Conservation (phyloP, 2,888 invertebrate species). For the Pseudanteris insignis region DNA sequence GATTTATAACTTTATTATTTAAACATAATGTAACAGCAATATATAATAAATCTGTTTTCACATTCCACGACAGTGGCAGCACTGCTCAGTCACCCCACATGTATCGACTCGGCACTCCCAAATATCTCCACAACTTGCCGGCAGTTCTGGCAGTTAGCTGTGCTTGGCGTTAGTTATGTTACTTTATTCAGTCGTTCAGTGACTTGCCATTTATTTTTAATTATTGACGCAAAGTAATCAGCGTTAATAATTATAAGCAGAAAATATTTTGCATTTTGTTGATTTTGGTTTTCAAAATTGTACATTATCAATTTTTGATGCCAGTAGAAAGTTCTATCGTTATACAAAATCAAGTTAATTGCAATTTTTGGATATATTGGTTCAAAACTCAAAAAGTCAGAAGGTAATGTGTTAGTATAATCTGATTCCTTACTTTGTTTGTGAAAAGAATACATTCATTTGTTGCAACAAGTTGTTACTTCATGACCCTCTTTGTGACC, state of each 20-base stretch:
- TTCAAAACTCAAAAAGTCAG: neutral
- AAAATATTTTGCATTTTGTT: too few relatives aligned
- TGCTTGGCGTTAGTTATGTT: slow-evolving; percentile 30
- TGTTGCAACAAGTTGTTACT: slow-evolving; percentile 26
- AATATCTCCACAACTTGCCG: slow-evolving; percentile 26
- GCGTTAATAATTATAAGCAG: too few relatives aligned
- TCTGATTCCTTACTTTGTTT: too few relatives aligned
- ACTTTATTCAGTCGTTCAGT: slow-evolving; percentile 18
- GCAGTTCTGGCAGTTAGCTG: slow-evolving; percentile 27
- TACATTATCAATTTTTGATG: too few relatives aligned
- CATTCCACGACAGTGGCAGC: slow-evolving; percentile 20
- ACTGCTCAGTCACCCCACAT: slow-evolving; percentile 20
- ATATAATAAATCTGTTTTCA: too few relatives aligned
- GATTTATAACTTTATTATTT: too few relatives aligned
- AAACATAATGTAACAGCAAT: too few relatives aligned
- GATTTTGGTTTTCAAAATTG: too few relatives aligned
- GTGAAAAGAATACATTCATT: too few relatives aligned
- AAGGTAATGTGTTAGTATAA: slow-evolving; percentile 19
- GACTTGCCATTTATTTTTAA: slow-evolving; percentile 13
- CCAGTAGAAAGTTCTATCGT: slow-evolving; percentile 6
- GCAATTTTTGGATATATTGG: slow-evolving; percentile 1
- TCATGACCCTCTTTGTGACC: slow-evolving; percentile 21
- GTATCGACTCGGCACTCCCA: slow-evolving; percentile 34
- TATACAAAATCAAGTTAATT: neutral
- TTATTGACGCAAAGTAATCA: too few relatives aligned